Base-by-base conservation (phyloP, 2,888 invertebrate genomes). In the Steinernema hermaphroditum region DNA sequence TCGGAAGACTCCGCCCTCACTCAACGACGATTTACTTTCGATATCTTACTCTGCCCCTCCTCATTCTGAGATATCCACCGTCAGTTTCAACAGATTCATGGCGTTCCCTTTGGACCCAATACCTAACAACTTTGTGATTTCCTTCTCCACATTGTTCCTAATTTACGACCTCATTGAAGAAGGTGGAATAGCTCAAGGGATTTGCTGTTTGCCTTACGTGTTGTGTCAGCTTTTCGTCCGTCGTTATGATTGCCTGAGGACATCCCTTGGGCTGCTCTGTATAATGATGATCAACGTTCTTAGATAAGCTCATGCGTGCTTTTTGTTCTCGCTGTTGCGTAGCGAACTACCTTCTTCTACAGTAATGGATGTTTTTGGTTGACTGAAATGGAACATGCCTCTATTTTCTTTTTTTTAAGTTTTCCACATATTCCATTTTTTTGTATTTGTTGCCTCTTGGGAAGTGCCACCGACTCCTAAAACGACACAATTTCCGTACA, bases 11-110 rank as follows among this genome's bases (percentile, higher is more conserved):
- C 62, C 62, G 62, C 62, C 54, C 62, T 62, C 62, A 9, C 14
- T 14, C 37, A 6, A 62, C 62, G 62, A 34, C 62, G 62, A 62
- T 62, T 62, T 34, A 62, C 62, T 62, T 62, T 32, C 14, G 62
- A 62, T 62, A 62, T 62, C 62, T 62, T 62, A 27, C 62, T 62
- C 62, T 62, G 62, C 62, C 62, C 62, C 62, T 62, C 62, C 32
- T 34, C 32, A 62, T 46, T 46, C 46, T n/a, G 46, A 46, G 46
- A 46, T 62, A 62, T 62, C 32, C 62, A 32, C 27, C 62, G 62
- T 9, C 32, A 62, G 27, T 62, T 62, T 62, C 62, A 62, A 62
- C 62, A 29, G 62, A 29, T 16, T 27, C 32, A 62, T 2, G 29
- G 8, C 32, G 62, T 62, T 62, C 1, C 2, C 12, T 32, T 12